Evolutionary conservation across 2,888 invertebrate genomes (phyloP).

Genomic region (Alloplasta piceator): DNA sequence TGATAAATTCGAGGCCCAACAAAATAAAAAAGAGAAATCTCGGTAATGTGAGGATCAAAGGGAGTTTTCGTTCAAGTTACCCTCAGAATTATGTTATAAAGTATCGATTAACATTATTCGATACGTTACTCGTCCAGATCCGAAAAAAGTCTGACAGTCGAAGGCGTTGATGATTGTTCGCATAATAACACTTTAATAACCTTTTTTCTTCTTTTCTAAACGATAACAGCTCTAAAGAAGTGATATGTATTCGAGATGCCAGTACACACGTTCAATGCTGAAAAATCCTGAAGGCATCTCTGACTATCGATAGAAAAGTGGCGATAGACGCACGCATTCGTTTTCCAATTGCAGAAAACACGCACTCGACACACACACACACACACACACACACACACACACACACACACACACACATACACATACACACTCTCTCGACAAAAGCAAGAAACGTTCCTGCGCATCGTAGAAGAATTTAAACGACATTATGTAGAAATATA

Average conservation of each 20-base stretch:
- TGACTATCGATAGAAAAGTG: conserved; percentile 62
- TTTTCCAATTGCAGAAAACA: conserved; percentile 42
- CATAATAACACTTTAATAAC: not conserved
- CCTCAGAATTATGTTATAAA: not conserved
- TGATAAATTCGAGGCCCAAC: too few species aligned
- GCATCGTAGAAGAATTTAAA: conserved; percentile 60
- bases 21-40: too few species aligned
- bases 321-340: conserved; percentile 48
- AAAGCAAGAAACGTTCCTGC: conserved; percentile 47
- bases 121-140: conserved; percentile 1
- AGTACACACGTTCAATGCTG: conserved; percentile 47
- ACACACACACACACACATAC: too few species aligned
- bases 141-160: conserved; percentile 7
- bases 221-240: conserved; percentile 51
- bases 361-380: conserved; percentile 47
- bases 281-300: conserved; percentile 66
- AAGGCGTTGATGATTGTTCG: not conserved
- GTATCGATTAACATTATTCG: conserved; percentile 42
- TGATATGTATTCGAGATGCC: conserved; percentile 66
- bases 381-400: too few species aligned
- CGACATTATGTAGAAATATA: conserved; percentile 64
- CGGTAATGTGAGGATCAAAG: too few species aligned
- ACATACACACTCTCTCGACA: too few species aligned
- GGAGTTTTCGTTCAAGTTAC: too few species aligned
- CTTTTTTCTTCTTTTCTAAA: not conserved